These are phyloP conservation scores for Cyrtonyx montezumae DNA, from an alignment of 2,113 vertebrate genomes.

Conservation along the genomic window DNA sequence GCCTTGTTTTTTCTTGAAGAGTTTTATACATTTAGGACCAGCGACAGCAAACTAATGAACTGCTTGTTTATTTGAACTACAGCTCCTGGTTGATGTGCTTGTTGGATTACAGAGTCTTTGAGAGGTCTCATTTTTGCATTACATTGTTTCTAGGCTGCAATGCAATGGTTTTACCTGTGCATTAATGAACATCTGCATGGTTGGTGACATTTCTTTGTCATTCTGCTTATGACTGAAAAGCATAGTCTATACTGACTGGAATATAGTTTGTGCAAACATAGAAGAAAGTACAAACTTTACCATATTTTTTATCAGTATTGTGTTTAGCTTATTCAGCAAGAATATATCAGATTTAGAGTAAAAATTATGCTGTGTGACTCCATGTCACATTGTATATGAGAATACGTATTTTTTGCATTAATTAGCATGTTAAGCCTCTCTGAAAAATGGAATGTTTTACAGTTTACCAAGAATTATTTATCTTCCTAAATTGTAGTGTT, in stretches of 20 bases:
- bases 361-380: neutral
- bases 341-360: neutral
- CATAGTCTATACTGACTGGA: neutral
- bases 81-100: conserved; percentile 29
- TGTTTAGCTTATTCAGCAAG: neutral
- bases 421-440: neutral
- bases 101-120: neutral
- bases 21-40: conserved; percentile 76
- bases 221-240: neutral
- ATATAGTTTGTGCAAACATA: neutral
- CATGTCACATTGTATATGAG: neutral
- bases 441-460: neutral
- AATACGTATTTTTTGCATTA: neutral
- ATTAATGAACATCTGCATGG: neutral
- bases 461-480: neutral
- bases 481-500: neutral
- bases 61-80: conserved; percentile 73
- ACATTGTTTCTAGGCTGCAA: conserved; percentile 72
- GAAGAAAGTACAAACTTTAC: neutral
- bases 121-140: conserved; percentile 65
- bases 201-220: neutral
- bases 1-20: conserved; percentile 56
- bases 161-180: neutral
- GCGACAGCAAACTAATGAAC: conserved; percentile 78
- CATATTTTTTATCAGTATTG: neutral